These are phyloP conservation scores for Deilephila elpenor DNA, from an alignment of 2,888 invertebrate genomes.

Conservation along the genomic window DNA sequence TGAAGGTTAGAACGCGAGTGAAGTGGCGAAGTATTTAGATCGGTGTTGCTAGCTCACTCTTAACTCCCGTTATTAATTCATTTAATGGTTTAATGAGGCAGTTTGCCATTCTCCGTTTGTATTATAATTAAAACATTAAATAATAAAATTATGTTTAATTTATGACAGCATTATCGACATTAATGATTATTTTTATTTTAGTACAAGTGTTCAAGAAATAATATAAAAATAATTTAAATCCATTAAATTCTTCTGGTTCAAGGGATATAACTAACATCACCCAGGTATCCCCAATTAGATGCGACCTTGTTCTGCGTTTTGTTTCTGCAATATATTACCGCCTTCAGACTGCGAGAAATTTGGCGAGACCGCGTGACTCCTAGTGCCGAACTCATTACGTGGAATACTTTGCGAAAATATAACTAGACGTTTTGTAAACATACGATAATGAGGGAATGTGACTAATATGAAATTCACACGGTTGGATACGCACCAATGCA, in stretches of 20 bases:
- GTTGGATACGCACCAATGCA: neutral
- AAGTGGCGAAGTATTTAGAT: constrained; percentile 9
- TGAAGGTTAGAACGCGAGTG: constrained; percentile 34
- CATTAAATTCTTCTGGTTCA: neutral
- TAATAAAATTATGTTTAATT: no score
- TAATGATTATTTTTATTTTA: no score
- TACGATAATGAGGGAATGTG: constrained; percentile 17
- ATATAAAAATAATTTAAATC: no score
- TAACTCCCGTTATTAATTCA: neutral
- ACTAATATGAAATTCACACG: constrained; percentile 10
- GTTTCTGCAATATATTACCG: constrained; percentile 28
- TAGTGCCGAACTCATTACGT: constrained; percentile 14
- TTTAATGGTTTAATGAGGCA: neutral
- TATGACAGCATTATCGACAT: no score
- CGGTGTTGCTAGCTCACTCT: neutral
- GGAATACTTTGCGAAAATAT: constrained; percentile 24
- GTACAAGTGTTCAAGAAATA: no score
- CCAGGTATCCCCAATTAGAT: constrained; percentile 1
- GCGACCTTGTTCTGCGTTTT: constrained; percentile 18
- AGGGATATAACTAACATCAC: neutral
- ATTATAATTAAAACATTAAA: no score
- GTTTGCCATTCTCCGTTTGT: no score
- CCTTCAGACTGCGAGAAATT: constrained; percentile 12
- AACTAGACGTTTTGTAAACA: constrained; percentile 19
- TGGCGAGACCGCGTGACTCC: constrained; percentile 27